A percentile compares a stretch with the other conserved stretches of the same genome.
phyloP scores from a whole-genome alignment of 2,888 invertebrate genomes.

The Subacronicta megacephala region DNA sequence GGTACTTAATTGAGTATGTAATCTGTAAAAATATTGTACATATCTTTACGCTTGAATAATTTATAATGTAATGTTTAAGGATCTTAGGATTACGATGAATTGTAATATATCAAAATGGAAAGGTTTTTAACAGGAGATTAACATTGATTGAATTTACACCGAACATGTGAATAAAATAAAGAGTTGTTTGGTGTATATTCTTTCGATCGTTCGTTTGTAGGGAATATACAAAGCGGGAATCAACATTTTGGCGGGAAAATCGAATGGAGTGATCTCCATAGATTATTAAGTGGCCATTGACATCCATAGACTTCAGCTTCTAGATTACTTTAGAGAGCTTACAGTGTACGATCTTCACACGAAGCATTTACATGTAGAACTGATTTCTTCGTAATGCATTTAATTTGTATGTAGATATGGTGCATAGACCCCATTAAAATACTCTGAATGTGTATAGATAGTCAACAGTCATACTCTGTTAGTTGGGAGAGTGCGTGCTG shows the following conservation, averaged over 20 bases:
- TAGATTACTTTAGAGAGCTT: conserved; percentile 81
- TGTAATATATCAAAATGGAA: conserved; percentile 68
- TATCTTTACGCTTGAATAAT: conserved; percentile 89
- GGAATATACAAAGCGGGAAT: conserved; percentile 31
- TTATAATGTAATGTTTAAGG: conserved; percentile 84
- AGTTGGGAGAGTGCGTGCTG: conserved; percentile 52
- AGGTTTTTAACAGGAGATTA: conserved; percentile 33
- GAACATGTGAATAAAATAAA: conserved; percentile 8
- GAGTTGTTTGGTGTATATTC: conserved; percentile 17
- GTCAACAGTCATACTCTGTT: conserved; percentile 58
- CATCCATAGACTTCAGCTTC: conserved; percentile 80
- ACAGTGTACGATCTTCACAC: conserved; percentile 70
- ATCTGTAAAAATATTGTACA: conserved; percentile 89
- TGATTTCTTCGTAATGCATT: conserved; percentile 81
- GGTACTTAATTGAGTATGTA: conserved; percentile 86
- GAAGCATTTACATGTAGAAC: conserved; percentile 79
- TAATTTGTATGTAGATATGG: conserved; percentile 83
- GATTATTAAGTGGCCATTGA: conserved; percentile 55
- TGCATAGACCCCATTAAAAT: conserved; percentile 74
- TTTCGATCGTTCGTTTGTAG: conserved; percentile 28
- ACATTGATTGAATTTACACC: conserved; percentile 20
- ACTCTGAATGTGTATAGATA: conserved; percentile 65
- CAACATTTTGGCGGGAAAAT: conserved; percentile 45
- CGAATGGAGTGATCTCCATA: conserved; percentile 47
- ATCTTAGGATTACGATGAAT: conserved; percentile 70